Evolutionary conservation across 2,888 invertebrate species (phyloP), one percentile per base, ranked within the genome.

Genomic region (Brachypalpus laphriformis): DNA sequence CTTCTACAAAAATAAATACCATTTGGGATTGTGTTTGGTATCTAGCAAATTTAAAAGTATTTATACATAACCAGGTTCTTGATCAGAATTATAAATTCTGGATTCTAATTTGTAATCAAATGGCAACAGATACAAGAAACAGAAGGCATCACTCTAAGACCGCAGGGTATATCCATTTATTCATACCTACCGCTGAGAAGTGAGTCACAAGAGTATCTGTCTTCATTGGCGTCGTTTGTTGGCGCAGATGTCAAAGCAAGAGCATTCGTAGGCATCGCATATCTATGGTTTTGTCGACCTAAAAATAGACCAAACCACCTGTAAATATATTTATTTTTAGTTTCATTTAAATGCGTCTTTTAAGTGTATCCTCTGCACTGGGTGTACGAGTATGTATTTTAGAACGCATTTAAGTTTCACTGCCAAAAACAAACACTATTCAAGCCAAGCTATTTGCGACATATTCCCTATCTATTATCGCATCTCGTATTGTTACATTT

Each of bases 251-350:
- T 65, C 70, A 63, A 68, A 78, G 40, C 57, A 74, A 25, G 18
- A 54, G 16, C 22, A 65, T 63, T 40, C 63, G 11, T 22, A 49
- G 14, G 42, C 42, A 37, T 57, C 45, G 34, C n/a, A 45, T 45
- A 63, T 78, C 61, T 34, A 51, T 45, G 28, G 18, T 51, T 51
- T 11, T 31, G 25, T 65, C 11, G 8, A 37, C 56, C 20, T 70
- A 75, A 71, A 65, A 74, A 56, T 85, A 83, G 47, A 63, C 42
- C 34, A 40, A 76, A 81, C 85, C 85, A 85, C 85, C 85, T 85
- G 85, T 83, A 63, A 61, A 42, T 7, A 54, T 2, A 42, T 76
- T 14, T 71, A 81, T 71, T 76, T 75, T 61, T 20, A 51, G 25
- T 11, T 8, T 25, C 25, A 8, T 45, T 25, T 25, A 57, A 74